These are phyloP conservation scores for Drosophila borealis DNA, from an alignment of 2,888 invertebrate genomes.

Conservation along the genomic window DNA sequence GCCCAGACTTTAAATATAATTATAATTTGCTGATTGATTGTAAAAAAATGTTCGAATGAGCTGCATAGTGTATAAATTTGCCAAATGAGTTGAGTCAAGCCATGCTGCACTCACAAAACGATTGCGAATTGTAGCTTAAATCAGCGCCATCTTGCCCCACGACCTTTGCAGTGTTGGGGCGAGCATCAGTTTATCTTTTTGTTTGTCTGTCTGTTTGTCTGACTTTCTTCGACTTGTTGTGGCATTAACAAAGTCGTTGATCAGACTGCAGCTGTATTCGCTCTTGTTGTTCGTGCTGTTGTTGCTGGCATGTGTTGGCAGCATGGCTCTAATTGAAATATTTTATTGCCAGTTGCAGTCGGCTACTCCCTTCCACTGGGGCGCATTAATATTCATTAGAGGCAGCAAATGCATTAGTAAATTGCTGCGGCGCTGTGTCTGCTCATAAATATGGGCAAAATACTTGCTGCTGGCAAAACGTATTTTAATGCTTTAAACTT, in stretches of 20 bases:
- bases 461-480: conserved; percentile 30
- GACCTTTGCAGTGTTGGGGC: conserved; percentile 1
- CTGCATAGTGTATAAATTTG: conserved; percentile 7
- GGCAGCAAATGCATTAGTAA: conserved; percentile 71
- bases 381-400: conserved; percentile 75
- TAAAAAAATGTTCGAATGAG: too few species aligned
- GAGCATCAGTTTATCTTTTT: conserved; percentile 55
- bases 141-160: not conserved
- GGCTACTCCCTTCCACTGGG: conserved; percentile 18
- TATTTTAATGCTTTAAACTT: conserved; percentile 67
- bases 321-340: conserved; percentile 74
- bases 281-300: conserved; percentile 9
- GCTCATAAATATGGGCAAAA: conserved; percentile 67
- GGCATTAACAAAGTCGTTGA: conserved; percentile 76
- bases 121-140: conserved; percentile 18
- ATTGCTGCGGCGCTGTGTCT: conserved; percentile 53
- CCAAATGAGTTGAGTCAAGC: conserved; percentile 12
- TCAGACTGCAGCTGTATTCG: conserved; percentile 39
- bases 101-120: not conserved
- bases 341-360: conserved; percentile 65
- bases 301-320: conserved; percentile 66
- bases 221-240: conserved; percentile 56
- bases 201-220: conserved; percentile 11
- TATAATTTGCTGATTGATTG: too few species aligned
- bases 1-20: too few species aligned